Percentiles rank a stretch among this genome's conserved stretches.
These are phyloP conservation scores for Xiphophorus maculatus DNA, from an alignment of 2,113 vertebrate species.

Conservation along the genomic window DNA sequence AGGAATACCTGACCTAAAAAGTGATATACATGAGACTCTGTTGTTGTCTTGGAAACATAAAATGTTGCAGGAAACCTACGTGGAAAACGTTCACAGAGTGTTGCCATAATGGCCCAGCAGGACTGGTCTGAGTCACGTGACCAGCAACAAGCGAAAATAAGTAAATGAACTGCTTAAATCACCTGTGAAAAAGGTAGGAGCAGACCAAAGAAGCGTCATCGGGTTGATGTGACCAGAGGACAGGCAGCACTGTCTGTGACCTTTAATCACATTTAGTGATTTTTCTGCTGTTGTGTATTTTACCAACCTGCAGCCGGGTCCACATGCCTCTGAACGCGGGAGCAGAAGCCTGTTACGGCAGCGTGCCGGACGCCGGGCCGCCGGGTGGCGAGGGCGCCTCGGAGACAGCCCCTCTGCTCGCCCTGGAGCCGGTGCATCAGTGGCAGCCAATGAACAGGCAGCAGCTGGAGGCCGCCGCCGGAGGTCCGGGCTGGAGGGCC, in stretches of 20 bases:
- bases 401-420: conserved; percentile 69
- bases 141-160: not conserved
- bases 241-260: not conserved
- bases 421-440: conserved; percentile 2
- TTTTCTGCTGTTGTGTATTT: not conserved
- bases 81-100: not conserved
- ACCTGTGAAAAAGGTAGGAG: conserved; percentile 16
- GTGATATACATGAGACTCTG: not conserved
- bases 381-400: conserved; percentile 18
- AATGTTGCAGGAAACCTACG: not conserved
- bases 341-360: conserved; percentile 55
- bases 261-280: not conserved
- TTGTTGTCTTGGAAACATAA: not conserved
- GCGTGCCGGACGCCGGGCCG: conserved; percentile 22
- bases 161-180: conserved; percentile 11
- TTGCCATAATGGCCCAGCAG: not conserved
- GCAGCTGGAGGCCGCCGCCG: conserved; percentile 67
- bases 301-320: conserved; percentile 28
- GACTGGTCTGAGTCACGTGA: not conserved
- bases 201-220: not conserved
- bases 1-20: no score
- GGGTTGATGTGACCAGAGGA: not conserved
- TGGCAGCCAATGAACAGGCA: conserved; percentile 68
- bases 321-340: conserved; percentile 73
- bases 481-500: conserved; percentile 69